phyloP scores from a whole-genome alignment of 2,888 invertebrate genomes.

The Caenorhabditis japonica region DNA sequence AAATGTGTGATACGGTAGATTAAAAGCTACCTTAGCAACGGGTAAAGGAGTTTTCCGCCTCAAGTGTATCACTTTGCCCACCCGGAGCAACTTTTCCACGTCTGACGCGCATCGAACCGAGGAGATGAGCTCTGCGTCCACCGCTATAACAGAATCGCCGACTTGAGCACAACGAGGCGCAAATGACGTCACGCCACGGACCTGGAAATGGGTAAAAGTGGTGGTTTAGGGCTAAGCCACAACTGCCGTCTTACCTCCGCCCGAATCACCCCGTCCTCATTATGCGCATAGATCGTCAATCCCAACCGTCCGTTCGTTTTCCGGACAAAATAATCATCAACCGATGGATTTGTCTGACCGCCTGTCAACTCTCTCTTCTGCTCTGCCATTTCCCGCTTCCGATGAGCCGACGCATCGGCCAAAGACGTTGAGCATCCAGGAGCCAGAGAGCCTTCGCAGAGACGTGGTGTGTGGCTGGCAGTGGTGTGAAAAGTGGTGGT shows the following conservation, averaged over 20 bases:
- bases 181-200: conserved; percentile 61
- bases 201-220: conserved; percentile 23
- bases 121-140: conserved; percentile 60
- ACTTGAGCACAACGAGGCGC: conserved; percentile 57
- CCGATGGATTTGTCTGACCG: no score
- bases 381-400: conserved; percentile 40
- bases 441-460: conserved; percentile 36
- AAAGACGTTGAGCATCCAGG: conserved; percentile 45
- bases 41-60: conserved; percentile 37
- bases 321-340: conserved; percentile 58
- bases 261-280: conserved; percentile 57
- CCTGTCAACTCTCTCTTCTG: conserved; percentile 41
- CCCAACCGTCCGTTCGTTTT: conserved; percentile 61
- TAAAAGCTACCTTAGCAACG: no score
- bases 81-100: conserved; percentile 60
- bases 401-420: conserved; percentile 32
- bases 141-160: conserved; percentile 61
- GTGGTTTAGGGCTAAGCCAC: neutral
- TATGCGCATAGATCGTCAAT: conserved; percentile 64
- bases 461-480: conserved; percentile 11
- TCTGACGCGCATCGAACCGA: conserved; percentile 58
- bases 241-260: conserved; percentile 53
- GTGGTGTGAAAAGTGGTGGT: conserved; percentile 53
- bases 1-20: no score
- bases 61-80: conserved; percentile 61